Evolutionary conservation across 2,797 vertebrate genomes (phyloP), one percentile per base, ranked within the genome.

Genomic region (Cyprinella venusta): DNA sequence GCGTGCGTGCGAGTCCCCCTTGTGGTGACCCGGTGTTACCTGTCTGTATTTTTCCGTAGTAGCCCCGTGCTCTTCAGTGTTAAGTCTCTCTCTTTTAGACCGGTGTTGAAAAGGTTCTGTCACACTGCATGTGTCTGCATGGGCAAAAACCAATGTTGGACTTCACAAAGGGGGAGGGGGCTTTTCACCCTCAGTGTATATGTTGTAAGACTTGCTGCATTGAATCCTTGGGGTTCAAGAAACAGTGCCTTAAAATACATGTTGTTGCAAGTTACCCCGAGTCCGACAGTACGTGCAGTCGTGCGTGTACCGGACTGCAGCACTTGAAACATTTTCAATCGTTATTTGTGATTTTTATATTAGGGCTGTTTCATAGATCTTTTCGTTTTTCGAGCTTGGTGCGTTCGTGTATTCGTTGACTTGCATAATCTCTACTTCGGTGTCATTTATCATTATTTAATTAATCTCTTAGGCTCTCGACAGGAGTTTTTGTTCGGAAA

Each of bases 211-310:
- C 92, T 92, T 92, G 93, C 95, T 93, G 93, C 96, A 94, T 95
- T 94, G 95, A 95, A 94, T 94, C 95, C 94, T 40, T 10, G 6
- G 94, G 90, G 94, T 93, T 97, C 95, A 91, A 93, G 95, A 88
- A 85, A 87, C 95, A 97, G 98, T 99, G 98, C 98, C 98, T 99
- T 99, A 98, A 96, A 96, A 95, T 94, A 94, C 92, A 95, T 96
- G 95, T 84, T 19, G 74, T 56, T 79, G 85, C 77, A 71, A 68
- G 61, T 85, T 67, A 33, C 50, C 72, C 81, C 26, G 75, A 40
- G 76, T 52, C 65, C 30, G 78, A 21, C 30, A 33, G 30, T 33
- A 33, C 36, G 50, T 80, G 81, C 93, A 50, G 93, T 94, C 92
- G 93, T 95, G 94, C 96, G 94, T 95, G 94, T 95, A 93, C 91